Evolutionary conservation across 2,797 vertebrate species (phyloP).

Genomic region (Hybognathus amarus): DNA sequence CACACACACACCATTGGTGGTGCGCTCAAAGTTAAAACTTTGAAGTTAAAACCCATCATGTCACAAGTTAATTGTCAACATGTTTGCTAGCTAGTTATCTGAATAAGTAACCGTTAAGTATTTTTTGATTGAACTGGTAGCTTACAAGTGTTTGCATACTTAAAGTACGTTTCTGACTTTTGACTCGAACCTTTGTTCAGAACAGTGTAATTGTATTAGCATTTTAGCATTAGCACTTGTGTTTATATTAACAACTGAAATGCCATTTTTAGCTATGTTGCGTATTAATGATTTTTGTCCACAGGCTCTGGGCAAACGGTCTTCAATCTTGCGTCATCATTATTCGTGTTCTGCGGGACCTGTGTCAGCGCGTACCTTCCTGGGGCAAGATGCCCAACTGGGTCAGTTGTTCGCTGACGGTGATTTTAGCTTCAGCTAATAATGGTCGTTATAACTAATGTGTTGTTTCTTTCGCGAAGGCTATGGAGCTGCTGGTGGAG

Average conservation of each 20-base stretch:
- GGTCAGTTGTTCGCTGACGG: constrained; percentile 70
- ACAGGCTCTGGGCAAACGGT: constrained; percentile 85
- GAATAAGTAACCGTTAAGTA: neutral
- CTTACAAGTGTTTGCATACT: neutral
- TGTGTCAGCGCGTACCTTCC: constrained; percentile 82
- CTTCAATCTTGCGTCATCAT: constrained; percentile 87
- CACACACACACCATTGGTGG: no score
- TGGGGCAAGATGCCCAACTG: constrained; percentile 85
- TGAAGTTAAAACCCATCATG: no score
- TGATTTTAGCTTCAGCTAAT: neutral
- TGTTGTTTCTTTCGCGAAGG: constrained; percentile 62
- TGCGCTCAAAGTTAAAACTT: no score
- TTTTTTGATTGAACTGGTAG: neutral
- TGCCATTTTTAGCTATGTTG: neutral
- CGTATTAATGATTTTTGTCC: constrained; percentile 14
- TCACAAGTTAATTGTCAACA: neutral
- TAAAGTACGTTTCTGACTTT: neutral
- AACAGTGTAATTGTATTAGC: neutral
- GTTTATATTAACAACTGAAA: no score
- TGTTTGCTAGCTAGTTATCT: neutral
- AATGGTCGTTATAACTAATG: neutral
- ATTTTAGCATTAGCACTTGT: neutral
- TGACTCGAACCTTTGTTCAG: neutral
- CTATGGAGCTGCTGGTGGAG: constrained; percentile 81
- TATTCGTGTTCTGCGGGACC: constrained; percentile 83